Conservation (phyloP, 2,113 vertebrate genomes). For the Osmerus mordax region DNA sequence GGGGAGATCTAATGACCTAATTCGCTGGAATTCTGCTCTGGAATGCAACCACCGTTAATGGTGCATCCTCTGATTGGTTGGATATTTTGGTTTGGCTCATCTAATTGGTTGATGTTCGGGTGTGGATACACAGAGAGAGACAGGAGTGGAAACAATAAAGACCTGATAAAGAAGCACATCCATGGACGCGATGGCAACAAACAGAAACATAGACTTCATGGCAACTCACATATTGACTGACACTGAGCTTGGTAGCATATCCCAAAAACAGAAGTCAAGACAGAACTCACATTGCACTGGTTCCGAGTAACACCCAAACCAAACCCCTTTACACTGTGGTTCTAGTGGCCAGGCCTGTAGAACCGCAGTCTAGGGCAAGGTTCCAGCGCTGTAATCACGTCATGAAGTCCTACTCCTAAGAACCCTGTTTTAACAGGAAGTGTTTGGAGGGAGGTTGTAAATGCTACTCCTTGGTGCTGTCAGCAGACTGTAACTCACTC, state of each 20-base stretch:
- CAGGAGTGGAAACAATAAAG: no score
- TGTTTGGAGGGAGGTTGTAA: conserved; percentile 55
- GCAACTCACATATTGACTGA: no score
- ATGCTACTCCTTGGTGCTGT: conserved; percentile 68
- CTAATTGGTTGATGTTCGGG: conserved; percentile 10
- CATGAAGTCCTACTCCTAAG: conserved; percentile 56
- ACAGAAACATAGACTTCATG: no score
- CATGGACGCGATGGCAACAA: no score
- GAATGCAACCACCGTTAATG: conserved; percentile 20
- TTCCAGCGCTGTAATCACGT: conserved; percentile 67
- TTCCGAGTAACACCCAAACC: no score
- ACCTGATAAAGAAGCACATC: no score
- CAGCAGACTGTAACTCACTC: conserved; percentile 62
- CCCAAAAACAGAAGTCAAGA: no score
- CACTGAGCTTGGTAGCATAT: not conserved
- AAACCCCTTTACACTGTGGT: no score
- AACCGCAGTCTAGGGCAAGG: conserved; percentile 1
- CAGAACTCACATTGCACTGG: no score
- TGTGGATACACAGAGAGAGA: no score
- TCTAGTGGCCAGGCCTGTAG: no score
- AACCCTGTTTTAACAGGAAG: conserved; percentile 77
- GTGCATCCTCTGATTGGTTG: conserved; percentile 35
- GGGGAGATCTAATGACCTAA: not conserved
- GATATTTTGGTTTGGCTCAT: conserved; percentile 30
- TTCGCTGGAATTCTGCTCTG: no score